Percentiles rank a stretch among this genome's conserved stretches.
Evolutionary conservation across 2,888 invertebrate genomes (phyloP).

Genomic region (Caenorhabditis afra): DNA sequence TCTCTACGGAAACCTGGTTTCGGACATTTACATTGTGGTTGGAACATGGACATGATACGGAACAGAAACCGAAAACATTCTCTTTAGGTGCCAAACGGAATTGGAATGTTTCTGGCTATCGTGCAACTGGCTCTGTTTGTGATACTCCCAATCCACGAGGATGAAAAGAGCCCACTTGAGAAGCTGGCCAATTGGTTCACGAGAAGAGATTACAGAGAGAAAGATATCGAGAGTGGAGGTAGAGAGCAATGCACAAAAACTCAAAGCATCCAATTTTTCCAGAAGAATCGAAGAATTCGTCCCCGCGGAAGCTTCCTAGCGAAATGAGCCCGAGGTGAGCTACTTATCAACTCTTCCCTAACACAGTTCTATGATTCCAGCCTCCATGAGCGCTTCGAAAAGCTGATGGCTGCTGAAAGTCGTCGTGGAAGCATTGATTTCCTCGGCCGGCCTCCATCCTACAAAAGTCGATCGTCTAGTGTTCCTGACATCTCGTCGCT

Average conservation of each 20-base stretch:
- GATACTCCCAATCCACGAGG: conserved; percentile 84
- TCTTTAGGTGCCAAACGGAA: conserved; percentile 86
- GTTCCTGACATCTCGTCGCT: conserved; percentile 53
- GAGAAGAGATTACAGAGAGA: conserved; percentile 37
- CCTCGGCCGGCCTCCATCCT: conserved; percentile 48
- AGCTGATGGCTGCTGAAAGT: conserved; percentile 34
- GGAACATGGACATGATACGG: no score
- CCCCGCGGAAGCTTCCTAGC: conserved; percentile 19
- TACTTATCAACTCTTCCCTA: background rate
- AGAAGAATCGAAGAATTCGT: conserved; percentile 5
- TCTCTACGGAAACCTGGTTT: conserved; percentile 87
- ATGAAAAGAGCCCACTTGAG: conserved; percentile 50
- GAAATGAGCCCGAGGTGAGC: conserved; percentile 6
- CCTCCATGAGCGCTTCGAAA: conserved; percentile 34
- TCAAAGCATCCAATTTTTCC: no score
- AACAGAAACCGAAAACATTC: no score
- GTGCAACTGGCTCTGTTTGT: conserved; percentile 88
- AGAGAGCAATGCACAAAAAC: no score
- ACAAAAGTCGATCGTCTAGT: conserved; percentile 50
- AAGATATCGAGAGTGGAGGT: conserved; percentile 37
- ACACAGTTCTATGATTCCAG: no score
- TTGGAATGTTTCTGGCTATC: conserved; percentile 87
- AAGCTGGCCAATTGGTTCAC: conserved; percentile 57
- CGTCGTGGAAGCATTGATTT: conserved; percentile 35
- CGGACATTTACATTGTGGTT: conserved; percentile 87